Percentiles rank a stretch among this genome's conserved stretches.
Conservation (phyloP, 1,140 invertebrate genomes). For the Drosophila asahinai region DNA sequence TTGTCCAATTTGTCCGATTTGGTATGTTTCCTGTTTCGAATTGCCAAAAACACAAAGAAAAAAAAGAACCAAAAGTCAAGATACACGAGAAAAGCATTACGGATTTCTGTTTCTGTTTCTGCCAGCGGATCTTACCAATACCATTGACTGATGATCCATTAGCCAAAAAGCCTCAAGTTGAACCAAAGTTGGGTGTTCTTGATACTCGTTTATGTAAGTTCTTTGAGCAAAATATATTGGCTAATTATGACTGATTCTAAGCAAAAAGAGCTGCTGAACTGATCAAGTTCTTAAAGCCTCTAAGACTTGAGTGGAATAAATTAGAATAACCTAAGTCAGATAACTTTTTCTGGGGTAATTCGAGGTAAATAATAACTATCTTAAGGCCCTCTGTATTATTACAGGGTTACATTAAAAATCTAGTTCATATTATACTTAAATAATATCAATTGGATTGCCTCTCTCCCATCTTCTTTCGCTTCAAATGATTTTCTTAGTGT, state of each 20-base stretch:
- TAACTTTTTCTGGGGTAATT: not conserved
- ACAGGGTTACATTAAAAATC: too few relatives aligned
- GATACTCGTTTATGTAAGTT: not conserved
- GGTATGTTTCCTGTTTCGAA: conserved; percentile 57
- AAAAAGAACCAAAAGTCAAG: not conserved
- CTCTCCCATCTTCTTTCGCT: not conserved
- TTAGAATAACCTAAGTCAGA: not conserved
- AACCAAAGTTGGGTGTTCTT: not conserved
- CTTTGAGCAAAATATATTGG: not conserved
- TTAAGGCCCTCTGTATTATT: too few relatives aligned
- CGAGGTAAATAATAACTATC: too few relatives aligned
- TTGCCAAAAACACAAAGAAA: conserved; percentile 33
- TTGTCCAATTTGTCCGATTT: conserved; percentile 58
- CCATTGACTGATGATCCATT: not conserved
- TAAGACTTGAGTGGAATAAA: not conserved
- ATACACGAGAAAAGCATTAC: conserved; percentile 30
- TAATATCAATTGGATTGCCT: not conserved
- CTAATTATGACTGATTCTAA: not conserved
- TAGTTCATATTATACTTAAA: too few relatives aligned
- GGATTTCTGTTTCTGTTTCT: not conserved
- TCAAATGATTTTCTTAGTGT: not conserved
- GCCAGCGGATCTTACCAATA: not conserved
- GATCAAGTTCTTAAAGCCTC: not conserved
- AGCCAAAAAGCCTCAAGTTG: not conserved
- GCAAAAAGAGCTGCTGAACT: not conserved